Percentiles rank a stretch among this genome's conserved stretches.
phyloP scores from a whole-genome alignment of 2,888 invertebrate genomes.

The Petrolisthes manimaculis region DNA sequence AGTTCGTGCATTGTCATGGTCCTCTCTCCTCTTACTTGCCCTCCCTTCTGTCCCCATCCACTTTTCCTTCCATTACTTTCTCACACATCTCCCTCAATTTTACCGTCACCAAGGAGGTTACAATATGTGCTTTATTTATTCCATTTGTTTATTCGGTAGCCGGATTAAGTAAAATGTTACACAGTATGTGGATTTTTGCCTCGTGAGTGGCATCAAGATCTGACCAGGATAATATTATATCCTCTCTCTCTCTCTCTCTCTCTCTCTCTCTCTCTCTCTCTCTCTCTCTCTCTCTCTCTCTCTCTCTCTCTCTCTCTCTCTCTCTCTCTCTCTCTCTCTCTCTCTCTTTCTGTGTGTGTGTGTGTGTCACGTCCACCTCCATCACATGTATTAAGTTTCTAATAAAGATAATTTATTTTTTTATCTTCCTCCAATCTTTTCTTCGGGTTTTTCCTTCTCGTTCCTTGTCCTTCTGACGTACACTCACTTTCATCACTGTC shows the following conservation, averaged over 20 bases:
- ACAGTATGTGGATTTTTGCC: too few species aligned
- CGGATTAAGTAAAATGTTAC: too few species aligned
- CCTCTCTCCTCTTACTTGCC: background rate
- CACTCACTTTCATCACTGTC: background rate
- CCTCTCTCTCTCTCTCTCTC: slow-evolving; percentile 9
- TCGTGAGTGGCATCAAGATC: too few species aligned
- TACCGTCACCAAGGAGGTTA: too few species aligned
- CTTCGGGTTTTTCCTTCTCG: background rate
- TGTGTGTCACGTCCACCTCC: background rate
- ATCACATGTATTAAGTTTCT: background rate
- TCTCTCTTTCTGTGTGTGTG: too few species aligned
- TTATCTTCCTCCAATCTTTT: background rate
- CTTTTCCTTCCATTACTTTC: background rate
- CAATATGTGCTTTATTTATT: too few species aligned
- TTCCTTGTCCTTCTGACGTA: too few species aligned
- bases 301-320: background rate
- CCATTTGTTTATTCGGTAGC: too few species aligned
- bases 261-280: background rate
- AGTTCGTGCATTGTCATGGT: too few species aligned
- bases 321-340: background rate
- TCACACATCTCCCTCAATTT: background rate
- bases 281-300: background rate
- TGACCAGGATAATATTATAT: too few species aligned
- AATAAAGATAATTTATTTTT: background rate
- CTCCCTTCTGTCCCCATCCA: background rate